Percentiles rank a stretch among this genome's conserved stretches.
Evolutionary conservation across 2,797 vertebrate species (phyloP).

Genomic region (Falco berigora): DNA sequence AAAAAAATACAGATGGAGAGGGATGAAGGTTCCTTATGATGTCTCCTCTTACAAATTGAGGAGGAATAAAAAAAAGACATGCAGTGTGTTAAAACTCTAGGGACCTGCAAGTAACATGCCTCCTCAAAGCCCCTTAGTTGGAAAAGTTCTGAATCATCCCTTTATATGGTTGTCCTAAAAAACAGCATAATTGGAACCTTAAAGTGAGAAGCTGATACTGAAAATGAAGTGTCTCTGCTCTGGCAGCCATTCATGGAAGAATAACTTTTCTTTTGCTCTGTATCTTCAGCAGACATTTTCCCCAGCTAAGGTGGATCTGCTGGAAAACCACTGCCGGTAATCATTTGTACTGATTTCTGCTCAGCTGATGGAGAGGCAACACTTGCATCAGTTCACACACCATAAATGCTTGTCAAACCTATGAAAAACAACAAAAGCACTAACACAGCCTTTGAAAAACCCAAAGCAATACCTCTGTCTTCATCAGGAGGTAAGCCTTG

Average conservation of each 20-base stretch:
- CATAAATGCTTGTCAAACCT: background rate
- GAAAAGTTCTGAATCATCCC: background rate
- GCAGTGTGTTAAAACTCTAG: background rate
- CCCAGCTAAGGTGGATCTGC: background rate
- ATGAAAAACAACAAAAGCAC: background rate
- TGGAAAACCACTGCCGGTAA: background rate
- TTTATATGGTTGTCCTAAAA: background rate
- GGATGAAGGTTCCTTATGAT: background rate
- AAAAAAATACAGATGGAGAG: background rate
- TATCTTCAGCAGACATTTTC: background rate
- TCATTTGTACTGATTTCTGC: background rate
- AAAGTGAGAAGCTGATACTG: background rate
- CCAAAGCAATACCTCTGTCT: background rate
- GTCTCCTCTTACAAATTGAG: background rate
- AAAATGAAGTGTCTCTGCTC: background rate
- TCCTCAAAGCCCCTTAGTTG: background rate
- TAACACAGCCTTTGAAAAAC: background rate
- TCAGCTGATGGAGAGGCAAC: background rate
- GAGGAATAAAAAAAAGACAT: background rate
- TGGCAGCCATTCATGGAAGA: background rate
- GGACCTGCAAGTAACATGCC: background rate
- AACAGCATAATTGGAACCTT: fast-evolving
- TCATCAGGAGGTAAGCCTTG: background rate
- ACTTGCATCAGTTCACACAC: background rate
- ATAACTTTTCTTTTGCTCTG: background rate